Evolutionary conservation across 2,797 vertebrate species (phyloP).

Genomic region (Pseudochromis fuscus): DNA sequence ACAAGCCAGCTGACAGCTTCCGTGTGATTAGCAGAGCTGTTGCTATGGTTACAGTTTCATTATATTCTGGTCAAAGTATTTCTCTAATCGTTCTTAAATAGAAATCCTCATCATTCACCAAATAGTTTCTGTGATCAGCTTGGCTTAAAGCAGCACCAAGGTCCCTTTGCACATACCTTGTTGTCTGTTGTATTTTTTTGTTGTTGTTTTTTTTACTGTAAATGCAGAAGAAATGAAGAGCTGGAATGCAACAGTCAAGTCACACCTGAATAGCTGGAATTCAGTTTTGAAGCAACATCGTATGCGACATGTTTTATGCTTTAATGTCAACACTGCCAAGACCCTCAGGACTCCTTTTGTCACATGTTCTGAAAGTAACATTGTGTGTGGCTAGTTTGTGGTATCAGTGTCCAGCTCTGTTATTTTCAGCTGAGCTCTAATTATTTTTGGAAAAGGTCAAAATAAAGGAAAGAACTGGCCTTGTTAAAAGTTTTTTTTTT

Average conservation of each 20-base stretch:
- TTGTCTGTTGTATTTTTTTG: neutral
- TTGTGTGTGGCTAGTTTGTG: neutral
- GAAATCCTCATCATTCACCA: conserved; percentile 45
- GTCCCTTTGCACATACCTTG: conserved; percentile 22
- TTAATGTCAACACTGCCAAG: conserved; percentile 1
- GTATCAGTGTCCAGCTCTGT: conserved; percentile 1
- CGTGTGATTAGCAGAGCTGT: conserved; percentile 53
- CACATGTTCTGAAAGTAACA: neutral
- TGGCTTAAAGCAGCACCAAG: conserved; percentile 39
- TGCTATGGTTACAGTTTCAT: conserved; percentile 66
- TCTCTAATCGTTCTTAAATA: conserved; percentile 35
- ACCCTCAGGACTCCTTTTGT: conserved; percentile 12
- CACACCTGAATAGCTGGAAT: conserved; percentile 17
- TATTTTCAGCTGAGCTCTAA: conserved; percentile 2
- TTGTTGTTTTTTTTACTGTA: neutral
- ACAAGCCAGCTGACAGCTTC: conserved; percentile 35
- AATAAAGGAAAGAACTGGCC: neutral
- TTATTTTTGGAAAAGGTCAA: conserved; percentile 22
- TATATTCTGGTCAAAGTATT: conserved; percentile 51
- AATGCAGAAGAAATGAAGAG: conserved; percentile 33
- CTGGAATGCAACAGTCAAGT: conserved; percentile 29
- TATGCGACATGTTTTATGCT: neutral
- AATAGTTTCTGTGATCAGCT: conserved; percentile 35
- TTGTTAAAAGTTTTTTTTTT: neutral
- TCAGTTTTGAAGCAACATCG: conserved; percentile 16